Evolutionary conservation across 2,888 invertebrate genomes (phyloP), one percentile per base, ranked within the genome.

Genomic region (Caenorhabditis wallacei): DNA sequence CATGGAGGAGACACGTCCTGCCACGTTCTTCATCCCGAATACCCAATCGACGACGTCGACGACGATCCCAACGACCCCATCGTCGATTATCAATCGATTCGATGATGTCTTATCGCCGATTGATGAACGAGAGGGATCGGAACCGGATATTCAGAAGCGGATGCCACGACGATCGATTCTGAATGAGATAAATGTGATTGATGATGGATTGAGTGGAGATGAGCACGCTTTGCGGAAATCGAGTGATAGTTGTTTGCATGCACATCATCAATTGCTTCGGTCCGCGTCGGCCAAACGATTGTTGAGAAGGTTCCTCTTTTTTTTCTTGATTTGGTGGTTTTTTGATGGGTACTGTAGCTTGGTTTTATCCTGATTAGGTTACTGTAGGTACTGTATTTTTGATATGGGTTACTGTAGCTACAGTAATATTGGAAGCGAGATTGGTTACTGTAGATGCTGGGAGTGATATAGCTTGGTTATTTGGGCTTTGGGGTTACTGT

Each of bases 211-310:
- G 48, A 11, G 63, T 30, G 61, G 69, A 10, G 78, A 72, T 3
- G 63, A 81, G 40, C 70, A 75, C 18, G 70, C 61, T 37, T 1
- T 72, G 1, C 35, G 82, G n/a, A 82, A 82, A 24, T 78, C 82
- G 22, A 82, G 82, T 53, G 82, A 82, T 82, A 82, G 82, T 82
- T 78, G 78, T 82, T 78, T 82, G 82, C 82, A 82, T 82, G 82
- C 66, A 18, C 70, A 81, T 54, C 64, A 78, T 26, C 64, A 63
- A 48, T 78, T 82, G 82, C 53, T 63, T n/a, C 51, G 71, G 24
- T 72, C 82, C 35, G 72, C 78, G 1, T 82, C 82, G 40, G 72
- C 72, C 35, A 78, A 78, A 54, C 70, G 82, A 26, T 37, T 82
- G 26, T 57, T 82, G 35, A 72, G 82, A 76, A 82, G 82, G 82